Conservation (phyloP, 2,113 vertebrate genomes). For the Acanthochromis polyacanthus region DNA sequence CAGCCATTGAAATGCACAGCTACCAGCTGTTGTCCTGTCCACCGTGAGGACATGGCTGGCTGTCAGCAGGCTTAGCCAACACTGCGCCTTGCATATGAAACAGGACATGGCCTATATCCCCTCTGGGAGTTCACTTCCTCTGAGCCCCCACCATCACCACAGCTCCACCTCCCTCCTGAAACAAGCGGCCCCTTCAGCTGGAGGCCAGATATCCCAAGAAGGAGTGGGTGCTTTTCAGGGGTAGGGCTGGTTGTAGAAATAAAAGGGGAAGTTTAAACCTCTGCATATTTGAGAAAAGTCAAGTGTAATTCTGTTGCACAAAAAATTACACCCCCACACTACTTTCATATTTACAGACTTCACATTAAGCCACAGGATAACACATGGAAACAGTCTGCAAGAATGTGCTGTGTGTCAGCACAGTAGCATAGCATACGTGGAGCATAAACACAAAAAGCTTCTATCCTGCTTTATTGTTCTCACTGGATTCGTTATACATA, state of each 20-base stretch:
- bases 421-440: constrained; percentile 3
- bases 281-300: constrained; percentile 35
- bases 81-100: constrained; percentile 87
- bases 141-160: constrained; percentile 76
- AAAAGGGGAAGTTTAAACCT: constrained; percentile 65
- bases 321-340: neutral
- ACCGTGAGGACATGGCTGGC: constrained; percentile 78
- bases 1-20: constrained; percentile 81
- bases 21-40: constrained; percentile 85
- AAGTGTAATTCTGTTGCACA: neutral
- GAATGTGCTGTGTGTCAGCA: constrained; percentile 38
- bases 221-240: constrained; percentile 67
- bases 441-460: constrained; percentile 29
- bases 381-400: constrained; percentile 29
- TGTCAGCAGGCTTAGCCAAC: constrained; percentile 79
- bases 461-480: constrained; percentile 7
- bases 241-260: constrained; percentile 45
- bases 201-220: constrained; percentile 87
- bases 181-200: constrained; percentile 90
- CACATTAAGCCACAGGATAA: constrained; percentile 1
- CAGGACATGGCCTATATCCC: constrained; percentile 87
- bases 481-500: neutral
- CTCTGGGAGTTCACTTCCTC: constrained; percentile 90
- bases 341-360: neutral
- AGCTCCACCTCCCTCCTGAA: constrained; percentile 66